Evolutionary conservation across 2,888 invertebrate genomes (phyloP), one percentile per base, ranked within the genome.

Genomic region (Himalopsyche japonica): DNA sequence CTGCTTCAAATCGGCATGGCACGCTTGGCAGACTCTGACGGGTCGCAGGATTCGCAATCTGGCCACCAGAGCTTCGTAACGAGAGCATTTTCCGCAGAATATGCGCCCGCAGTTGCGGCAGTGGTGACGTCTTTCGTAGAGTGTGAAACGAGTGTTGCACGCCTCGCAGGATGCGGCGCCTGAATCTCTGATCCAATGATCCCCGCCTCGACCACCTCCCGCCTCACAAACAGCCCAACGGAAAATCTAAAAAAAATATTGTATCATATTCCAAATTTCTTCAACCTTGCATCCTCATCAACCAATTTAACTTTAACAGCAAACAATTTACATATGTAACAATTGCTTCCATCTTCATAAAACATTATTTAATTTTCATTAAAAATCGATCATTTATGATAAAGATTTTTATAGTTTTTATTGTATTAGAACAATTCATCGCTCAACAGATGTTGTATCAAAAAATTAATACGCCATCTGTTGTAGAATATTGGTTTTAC

Each of bases 181-280:
- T 89, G 99, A 98, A 90, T 99, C 99, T 88, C 98, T 96, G 34
- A 98, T 93, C 99, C 99, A 99, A 90, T 99, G 99, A 91, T 99
- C 99, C 0, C 95, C 95, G 8, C 95, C 95, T 82, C 96, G 94
- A 0, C 97, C 97, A 0, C 97, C 97, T 0, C 97, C 96, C 81
- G 95, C 93, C 88, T 96, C 96, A 20, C 87, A 86, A 81, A 87
- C 87, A 2, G 85, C 85, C 99, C 99, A 99, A 10, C 98, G 97
- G 93, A 98, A 99, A 82, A 98, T 96, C 92, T 92, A 86, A 8
- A 81, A 76, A 4, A 43, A 43, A 43, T 15, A 43, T 43, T 43
- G 43, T 15, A 43, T 7, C 37, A 10, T 43, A 43, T 43, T 43
- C 34, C 5, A 34, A 34, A 34, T 34, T 34, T 32, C 32, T 32